These are phyloP conservation scores for Lycaon pictus DNA, from an alignment of 2,113 vertebrate genomes.

Conservation along the genomic window DNA sequence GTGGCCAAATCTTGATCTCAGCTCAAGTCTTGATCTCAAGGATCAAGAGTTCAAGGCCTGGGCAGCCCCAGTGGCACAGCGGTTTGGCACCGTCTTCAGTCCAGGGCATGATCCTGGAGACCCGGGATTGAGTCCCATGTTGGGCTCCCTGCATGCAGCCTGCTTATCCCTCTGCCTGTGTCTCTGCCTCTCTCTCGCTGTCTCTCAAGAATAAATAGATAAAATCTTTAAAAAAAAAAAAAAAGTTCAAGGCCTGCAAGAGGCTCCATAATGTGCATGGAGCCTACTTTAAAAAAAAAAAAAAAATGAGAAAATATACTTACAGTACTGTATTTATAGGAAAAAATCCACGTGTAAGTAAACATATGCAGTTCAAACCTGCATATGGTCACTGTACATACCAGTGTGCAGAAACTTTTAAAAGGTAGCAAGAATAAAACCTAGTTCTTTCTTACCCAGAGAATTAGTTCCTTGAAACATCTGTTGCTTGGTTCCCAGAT, in stretches of 20 bases:
- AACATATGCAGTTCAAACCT: neutral
- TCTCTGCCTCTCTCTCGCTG: too few relatives aligned
- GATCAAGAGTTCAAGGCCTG: neutral
- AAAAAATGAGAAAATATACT: neutral
- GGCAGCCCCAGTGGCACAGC: too few relatives aligned
- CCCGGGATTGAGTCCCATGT: too few relatives aligned
- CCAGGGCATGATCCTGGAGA: too few relatives aligned
- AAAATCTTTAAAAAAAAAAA: too few relatives aligned
- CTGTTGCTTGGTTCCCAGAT: slow-evolving; percentile 90
- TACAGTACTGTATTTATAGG: neutral
- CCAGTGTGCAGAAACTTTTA: neutral
- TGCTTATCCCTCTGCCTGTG: too few relatives aligned
- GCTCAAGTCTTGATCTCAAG: neutral
- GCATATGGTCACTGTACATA: neutral
- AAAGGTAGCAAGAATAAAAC: slow-evolving; percentile 17
- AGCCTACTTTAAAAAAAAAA: too few relatives aligned
- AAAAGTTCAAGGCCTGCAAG: too few relatives aligned
- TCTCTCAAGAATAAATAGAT: too few relatives aligned
- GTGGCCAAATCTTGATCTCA: neutral
- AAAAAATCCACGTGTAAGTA: neutral
- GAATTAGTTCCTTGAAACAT: slow-evolving; percentile 86
- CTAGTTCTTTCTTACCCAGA: slow-evolving; percentile 84
- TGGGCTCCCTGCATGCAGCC: too few relatives aligned
- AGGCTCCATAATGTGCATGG: too few relatives aligned
- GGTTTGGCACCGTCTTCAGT: too few relatives aligned